These are phyloP conservation scores for Anolis apletophallus DNA, from an alignment of 2,797 vertebrate genomes.

Conservation along the genomic window DNA sequence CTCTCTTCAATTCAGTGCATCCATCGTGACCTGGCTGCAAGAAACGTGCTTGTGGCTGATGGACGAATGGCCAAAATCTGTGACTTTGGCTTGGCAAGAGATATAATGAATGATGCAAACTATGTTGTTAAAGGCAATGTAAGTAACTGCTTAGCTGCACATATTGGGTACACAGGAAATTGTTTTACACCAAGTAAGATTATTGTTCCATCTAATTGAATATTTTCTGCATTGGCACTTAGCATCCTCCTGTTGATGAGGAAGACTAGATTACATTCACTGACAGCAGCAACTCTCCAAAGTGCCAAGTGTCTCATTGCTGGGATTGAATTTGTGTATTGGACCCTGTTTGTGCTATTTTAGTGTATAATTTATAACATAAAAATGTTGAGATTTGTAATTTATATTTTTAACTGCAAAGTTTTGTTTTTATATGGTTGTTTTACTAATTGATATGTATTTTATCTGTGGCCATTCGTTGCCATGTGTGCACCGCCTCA, in stretches of 20 bases:
- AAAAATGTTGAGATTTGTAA: too few species aligned
- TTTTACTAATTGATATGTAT: too few species aligned
- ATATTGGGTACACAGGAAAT: neutral
- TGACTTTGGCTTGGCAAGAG: conserved; percentile 95
- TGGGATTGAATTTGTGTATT: neutral
- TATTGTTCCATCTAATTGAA: neutral
- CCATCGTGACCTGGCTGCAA: conserved; percentile 95
- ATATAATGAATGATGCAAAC: conserved; percentile 98
- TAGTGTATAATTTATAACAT: too few species aligned
- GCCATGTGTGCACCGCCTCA: too few species aligned
- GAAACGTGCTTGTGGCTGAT: conserved; percentile 92
- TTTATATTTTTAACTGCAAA: too few species aligned
- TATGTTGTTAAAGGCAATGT: conserved; percentile 99
- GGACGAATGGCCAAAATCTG: conserved; percentile 93
- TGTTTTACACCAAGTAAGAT: neutral
- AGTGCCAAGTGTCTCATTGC: neutral
- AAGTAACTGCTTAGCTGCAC: conserved; percentile 66
- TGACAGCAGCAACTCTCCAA: neutral
- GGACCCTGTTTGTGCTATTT: too few species aligned
- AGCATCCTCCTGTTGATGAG: neutral
- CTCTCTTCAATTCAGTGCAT: conserved; percentile 85
- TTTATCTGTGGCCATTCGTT: too few species aligned
- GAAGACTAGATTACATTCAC: neutral
- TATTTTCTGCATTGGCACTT: neutral
- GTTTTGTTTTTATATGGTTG: too few species aligned